A percentile compares a stretch with the other conserved stretches of the same genome.
These are phyloP conservation scores for Chelmon rostratus DNA, from an alignment of 2,797 vertebrate genomes.

Conservation along the genomic window DNA sequence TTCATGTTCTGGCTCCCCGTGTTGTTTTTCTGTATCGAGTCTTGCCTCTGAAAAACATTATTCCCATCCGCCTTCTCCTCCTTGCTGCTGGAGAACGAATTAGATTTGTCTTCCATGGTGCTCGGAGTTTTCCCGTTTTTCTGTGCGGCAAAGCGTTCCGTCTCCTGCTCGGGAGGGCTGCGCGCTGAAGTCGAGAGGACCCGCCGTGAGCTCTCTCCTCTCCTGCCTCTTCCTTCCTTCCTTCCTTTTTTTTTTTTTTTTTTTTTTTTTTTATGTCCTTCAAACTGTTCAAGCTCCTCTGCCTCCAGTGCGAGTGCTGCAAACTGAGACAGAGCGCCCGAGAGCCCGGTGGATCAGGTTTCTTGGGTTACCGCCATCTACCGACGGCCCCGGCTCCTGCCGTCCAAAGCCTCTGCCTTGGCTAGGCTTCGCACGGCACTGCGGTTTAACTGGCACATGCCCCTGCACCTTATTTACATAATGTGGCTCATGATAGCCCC, in stretches of 20 bases:
- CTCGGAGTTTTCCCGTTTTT: constrained; percentile 57
- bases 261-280: constrained; percentile 83
- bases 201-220: constrained; percentile 84
- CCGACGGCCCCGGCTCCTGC: constrained; percentile 80
- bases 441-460: constrained; percentile 83
- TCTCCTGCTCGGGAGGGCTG: constrained; percentile 84
- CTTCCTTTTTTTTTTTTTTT: background rate
- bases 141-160: constrained; percentile 67
- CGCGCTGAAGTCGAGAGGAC: constrained; percentile 80
- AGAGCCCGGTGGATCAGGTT: constrained; percentile 85
- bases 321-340: constrained; percentile 83
- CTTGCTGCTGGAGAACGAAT: constrained; percentile 92
- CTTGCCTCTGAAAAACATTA: constrained; percentile 92
- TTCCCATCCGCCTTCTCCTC: constrained; percentile 91
- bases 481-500: constrained; percentile 68
- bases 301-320: constrained; percentile 87
- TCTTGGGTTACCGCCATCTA: constrained; percentile 89
- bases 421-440: constrained; percentile 79
- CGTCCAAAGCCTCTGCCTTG: constrained; percentile 60
- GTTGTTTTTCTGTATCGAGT: constrained; percentile 89
- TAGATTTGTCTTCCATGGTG: constrained; percentile 93
- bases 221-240: background rate
- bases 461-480: constrained; percentile 85
- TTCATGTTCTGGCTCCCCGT: constrained; percentile 90
- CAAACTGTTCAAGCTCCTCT: constrained; percentile 86